phyloP scores from a whole-genome alignment of 2,113 vertebrate species.

The Tragelaphus buxtoni region DNA sequence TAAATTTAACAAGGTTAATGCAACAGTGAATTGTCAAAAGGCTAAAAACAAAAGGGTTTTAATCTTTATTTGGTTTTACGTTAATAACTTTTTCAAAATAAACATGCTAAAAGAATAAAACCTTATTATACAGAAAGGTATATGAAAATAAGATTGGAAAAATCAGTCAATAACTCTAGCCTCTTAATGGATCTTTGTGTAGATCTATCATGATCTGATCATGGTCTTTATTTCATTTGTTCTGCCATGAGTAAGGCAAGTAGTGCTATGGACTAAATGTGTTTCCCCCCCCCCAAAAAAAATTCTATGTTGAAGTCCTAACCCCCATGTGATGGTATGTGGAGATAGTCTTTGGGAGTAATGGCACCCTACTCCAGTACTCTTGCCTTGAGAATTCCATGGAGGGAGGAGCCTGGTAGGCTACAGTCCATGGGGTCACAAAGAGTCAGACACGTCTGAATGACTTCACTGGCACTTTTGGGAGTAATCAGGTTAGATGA shows the following conservation, averaged over 20 bases:
- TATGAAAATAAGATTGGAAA: background rate
- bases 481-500: background rate
- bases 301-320: background rate
- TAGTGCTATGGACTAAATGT: background rate
- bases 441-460: too few relatives aligned
- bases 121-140: background rate
- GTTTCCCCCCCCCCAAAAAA: accelerated
- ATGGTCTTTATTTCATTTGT: background rate
- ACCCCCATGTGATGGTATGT: background rate
- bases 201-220: background rate
- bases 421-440: too few relatives aligned
- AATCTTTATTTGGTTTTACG: background rate
- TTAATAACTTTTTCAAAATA: slow-evolving; percentile 18
- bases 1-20: background rate
- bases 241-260: background rate
- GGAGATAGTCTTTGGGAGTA: background rate
- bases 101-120: background rate
- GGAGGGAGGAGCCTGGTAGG: too few relatives aligned
- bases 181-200: background rate
- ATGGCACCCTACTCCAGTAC: background rate
- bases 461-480: background rate
- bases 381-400: too few relatives aligned
- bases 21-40: background rate
- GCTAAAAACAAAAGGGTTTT: background rate
- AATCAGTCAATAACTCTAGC: background rate